A percentile compares a stretch with the other conserved stretches of the same genome.
phyloP scores from a whole-genome alignment of 2,113 vertebrate species.

The Atherinomorus stipes region DNA sequence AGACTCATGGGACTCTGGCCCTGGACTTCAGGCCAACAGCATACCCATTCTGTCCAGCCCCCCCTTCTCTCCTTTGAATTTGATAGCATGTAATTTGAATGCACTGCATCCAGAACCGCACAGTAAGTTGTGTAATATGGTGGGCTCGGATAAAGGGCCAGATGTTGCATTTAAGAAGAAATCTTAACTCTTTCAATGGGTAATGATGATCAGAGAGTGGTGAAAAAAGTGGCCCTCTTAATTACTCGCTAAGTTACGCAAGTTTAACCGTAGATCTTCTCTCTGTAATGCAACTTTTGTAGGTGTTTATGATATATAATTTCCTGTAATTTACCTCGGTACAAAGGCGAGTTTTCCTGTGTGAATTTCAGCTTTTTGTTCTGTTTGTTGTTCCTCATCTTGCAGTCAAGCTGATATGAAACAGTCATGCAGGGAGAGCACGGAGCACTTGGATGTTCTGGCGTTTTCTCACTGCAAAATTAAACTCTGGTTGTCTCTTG shows the following conservation, averaged over 20 bases:
- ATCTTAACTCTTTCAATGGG: slow-evolving; percentile 60
- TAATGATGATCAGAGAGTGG: slow-evolving; percentile 54
- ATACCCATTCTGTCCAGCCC: slow-evolving; percentile 25
- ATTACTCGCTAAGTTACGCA: slow-evolving; percentile 62
- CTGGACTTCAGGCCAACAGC: slow-evolving; percentile 44
- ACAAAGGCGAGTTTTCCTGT: too few species aligned
- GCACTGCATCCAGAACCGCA: slow-evolving; percentile 76
- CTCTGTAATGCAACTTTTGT: slow-evolving; percentile 62
- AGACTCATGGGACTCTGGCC: slow-evolving; percentile 51
- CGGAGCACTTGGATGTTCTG: slow-evolving; percentile 43
- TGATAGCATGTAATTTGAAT: slow-evolving; percentile 81
- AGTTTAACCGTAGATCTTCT: slow-evolving; percentile 69
- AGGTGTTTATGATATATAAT: slow-evolving; percentile 72
- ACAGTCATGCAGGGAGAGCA: slow-evolving; percentile 56
- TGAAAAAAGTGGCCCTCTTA: slow-evolving; percentile 47
- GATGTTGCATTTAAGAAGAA: slow-evolving; percentile 43
- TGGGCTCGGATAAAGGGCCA: slow-evolving; percentile 50
- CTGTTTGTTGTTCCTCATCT: slow-evolving; percentile 66
- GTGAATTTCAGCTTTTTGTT: slow-evolving; percentile 60
- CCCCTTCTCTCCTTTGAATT: slow-evolving; percentile 67
- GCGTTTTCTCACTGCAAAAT: slow-evolving; percentile 48
- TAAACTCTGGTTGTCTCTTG: slow-evolving; percentile 50
- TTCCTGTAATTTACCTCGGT: slow-evolving; percentile 28
- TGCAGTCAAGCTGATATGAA: slow-evolving; percentile 67
- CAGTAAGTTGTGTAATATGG: slow-evolving; percentile 72